Evolutionary conservation across 2,113 vertebrate genomes (phyloP).

Genomic region (Dicrurus megarhynchus): DNA sequence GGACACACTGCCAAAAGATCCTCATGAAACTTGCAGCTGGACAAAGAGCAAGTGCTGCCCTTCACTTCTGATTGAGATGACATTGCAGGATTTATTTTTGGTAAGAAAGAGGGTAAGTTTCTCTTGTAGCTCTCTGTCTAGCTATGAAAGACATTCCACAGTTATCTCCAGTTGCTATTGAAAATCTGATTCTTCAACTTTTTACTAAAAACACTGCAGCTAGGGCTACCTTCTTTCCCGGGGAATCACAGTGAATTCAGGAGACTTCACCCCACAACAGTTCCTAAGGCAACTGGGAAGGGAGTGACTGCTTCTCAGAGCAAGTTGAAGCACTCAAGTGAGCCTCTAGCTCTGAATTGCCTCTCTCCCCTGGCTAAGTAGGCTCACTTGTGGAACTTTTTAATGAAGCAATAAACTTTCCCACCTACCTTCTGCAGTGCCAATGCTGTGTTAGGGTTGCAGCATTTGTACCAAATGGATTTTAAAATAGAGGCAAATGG

Average conservation of each 20-base stretch:
- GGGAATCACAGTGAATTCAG: not conserved
- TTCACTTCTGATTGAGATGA: not conserved
- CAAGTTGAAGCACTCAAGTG: not conserved
- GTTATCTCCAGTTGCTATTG: not conserved
- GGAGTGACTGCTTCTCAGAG: not conserved
- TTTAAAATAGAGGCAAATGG: slow-evolving; percentile 81
- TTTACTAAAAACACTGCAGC: not conserved
- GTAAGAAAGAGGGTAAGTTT: not conserved
- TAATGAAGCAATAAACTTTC: not conserved
- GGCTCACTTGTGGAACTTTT: slow-evolving; percentile 10
- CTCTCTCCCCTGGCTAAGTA: not conserved
- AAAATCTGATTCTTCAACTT: not conserved
- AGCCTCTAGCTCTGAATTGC: not conserved
- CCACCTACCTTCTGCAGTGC: slow-evolving; percentile 74
- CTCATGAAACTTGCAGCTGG: not conserved
- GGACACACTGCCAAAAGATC: not conserved
- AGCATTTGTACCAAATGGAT: slow-evolving; percentile 75
- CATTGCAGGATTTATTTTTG: not conserved
- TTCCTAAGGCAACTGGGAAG: not conserved
- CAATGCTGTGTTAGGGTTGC: slow-evolving; percentile 22
- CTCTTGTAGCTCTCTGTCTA: not conserved
- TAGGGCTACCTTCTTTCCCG: not conserved
- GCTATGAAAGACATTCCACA: not conserved
- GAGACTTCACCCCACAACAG: not conserved
- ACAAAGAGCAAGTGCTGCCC: not conserved